A percentile compares a stretch with the other conserved stretches of the same genome.
phyloP scores from a whole-genome alignment of 2,797 vertebrate genomes.

The Chiloscyllium punctatum region DNA sequence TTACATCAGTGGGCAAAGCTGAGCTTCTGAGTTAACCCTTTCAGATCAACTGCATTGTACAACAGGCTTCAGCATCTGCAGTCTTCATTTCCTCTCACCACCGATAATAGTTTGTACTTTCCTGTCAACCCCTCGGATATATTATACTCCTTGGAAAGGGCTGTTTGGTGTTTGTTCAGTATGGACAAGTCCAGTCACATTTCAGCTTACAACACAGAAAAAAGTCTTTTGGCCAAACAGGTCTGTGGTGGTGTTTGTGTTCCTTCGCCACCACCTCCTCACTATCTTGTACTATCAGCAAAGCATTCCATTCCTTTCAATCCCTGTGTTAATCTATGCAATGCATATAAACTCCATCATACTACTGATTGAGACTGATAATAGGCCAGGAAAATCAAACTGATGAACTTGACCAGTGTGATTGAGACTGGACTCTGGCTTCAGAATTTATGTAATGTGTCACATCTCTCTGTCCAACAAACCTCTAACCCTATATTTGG shows the following conservation, averaged over 20 bases:
- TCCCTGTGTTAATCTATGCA: background rate
- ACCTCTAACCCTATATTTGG: background rate
- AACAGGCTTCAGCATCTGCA: background rate
- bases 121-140: background rate
- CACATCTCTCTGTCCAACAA: conserved; percentile 9
- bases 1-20: too few relatives aligned
- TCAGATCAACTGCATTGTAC: too few relatives aligned
- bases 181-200: background rate
- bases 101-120: background rate
- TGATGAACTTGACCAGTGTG: background rate
- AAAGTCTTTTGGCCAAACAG: background rate
- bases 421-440: background rate
- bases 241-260: background rate
- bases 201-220: background rate
- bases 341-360: background rate
- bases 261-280: background rate
- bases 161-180: background rate
- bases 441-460: background rate
- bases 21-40: too few relatives aligned
- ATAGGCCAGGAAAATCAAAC: background rate
- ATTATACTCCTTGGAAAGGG: background rate
- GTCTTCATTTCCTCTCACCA: background rate
- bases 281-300: background rate
- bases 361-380: background rate
- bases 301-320: background rate